Conservation (phyloP, 2,888 invertebrate genomes). For the Watsonalla binaria region DNA sequence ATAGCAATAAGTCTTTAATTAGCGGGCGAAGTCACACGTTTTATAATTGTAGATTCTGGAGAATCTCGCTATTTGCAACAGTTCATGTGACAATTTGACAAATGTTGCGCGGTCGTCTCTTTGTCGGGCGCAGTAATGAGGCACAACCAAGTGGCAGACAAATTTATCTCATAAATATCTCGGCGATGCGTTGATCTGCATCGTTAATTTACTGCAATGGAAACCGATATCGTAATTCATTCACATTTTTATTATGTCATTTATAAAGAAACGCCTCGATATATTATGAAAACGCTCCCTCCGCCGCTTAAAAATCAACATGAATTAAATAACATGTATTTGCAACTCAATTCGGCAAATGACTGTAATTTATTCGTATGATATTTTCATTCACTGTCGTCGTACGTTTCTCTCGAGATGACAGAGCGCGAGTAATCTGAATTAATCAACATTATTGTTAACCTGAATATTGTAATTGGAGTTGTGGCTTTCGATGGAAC, state of each 20-base stretch:
- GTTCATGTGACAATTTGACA: slow-evolving; percentile 70
- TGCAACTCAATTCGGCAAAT: slow-evolving; percentile 1
- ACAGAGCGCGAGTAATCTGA: neutral
- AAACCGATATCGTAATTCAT: slow-evolving; percentile 68
- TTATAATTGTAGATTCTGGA: slow-evolving; percentile 39
- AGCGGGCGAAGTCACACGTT: slow-evolving; percentile 33
- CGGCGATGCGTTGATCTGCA: slow-evolving; percentile 63
- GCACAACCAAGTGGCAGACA: slow-evolving; percentile 59
- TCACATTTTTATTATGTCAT: slow-evolving; percentile 57
- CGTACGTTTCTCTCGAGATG: neutral
- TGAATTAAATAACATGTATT: slow-evolving; percentile 13
- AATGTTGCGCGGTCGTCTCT: slow-evolving; percentile 52
- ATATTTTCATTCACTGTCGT: neutral
- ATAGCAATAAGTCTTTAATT: slow-evolving; percentile 34
- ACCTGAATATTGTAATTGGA: slow-evolving; percentile 11
- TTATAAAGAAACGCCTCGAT: slow-evolving; percentile 31
- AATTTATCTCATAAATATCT: slow-evolving; percentile 73
- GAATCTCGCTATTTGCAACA: slow-evolving; percentile 66
- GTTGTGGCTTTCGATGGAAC: slow-evolving; percentile 3
- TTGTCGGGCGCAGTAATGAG: slow-evolving; percentile 72
- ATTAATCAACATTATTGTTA: neutral
- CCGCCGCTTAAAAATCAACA: slow-evolving; percentile 10
- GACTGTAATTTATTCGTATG: neutral
- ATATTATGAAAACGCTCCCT: slow-evolving; percentile 16
- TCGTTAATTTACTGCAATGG: slow-evolving; percentile 62